These are phyloP conservation scores for Catocala fraxini DNA, from an alignment of 2,888 invertebrate genomes.

Conservation along the genomic window DNA sequence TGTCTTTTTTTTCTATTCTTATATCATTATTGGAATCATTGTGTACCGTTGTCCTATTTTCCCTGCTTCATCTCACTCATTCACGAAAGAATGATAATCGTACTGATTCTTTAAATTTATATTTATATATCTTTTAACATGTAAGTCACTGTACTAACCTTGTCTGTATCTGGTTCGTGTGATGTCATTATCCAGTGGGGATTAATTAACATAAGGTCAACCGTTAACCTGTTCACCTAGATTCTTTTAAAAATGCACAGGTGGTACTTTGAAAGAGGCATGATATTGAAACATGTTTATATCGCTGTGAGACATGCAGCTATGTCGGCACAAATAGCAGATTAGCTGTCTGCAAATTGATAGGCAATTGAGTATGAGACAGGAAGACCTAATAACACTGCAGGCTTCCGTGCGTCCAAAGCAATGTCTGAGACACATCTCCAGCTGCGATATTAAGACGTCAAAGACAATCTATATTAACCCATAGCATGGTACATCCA, in stretches of 20 bases:
- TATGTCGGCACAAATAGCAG: not conserved
- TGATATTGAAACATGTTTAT: no score
- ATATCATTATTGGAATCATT: slow-evolving; percentile 31
- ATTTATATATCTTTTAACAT: slow-evolving; percentile 7
- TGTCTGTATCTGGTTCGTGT: slow-evolving; percentile 16
- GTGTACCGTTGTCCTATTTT: slow-evolving; percentile 20
- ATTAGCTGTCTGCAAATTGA: not conserved
- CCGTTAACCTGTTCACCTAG: slow-evolving; percentile 45
- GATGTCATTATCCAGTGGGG: slow-evolving; percentile 19
- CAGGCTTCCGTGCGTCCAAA: not conserved
- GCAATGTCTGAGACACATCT: no score
- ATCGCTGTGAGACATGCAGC: not conserved
- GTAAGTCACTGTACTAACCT: slow-evolving; percentile 13
- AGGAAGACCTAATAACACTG: slow-evolving; percentile 2
- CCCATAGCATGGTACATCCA: not conserved
- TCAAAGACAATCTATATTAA: not conserved
- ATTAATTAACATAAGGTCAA: slow-evolving; percentile 49
- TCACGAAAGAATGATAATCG: not conserved
- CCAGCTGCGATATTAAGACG: no score
- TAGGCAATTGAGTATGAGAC: slow-evolving; percentile 1
- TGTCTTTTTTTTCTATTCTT: slow-evolving; percentile 41
- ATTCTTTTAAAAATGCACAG: slow-evolving; percentile 34
- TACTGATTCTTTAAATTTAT: slow-evolving; percentile 3
- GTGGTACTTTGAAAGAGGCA: slow-evolving; percentile 2
- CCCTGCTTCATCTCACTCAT: slow-evolving; percentile 5